Evolutionary conservation across 2,113 vertebrate species (phyloP).

Genomic region (Gobiocypris rarus): DNA sequence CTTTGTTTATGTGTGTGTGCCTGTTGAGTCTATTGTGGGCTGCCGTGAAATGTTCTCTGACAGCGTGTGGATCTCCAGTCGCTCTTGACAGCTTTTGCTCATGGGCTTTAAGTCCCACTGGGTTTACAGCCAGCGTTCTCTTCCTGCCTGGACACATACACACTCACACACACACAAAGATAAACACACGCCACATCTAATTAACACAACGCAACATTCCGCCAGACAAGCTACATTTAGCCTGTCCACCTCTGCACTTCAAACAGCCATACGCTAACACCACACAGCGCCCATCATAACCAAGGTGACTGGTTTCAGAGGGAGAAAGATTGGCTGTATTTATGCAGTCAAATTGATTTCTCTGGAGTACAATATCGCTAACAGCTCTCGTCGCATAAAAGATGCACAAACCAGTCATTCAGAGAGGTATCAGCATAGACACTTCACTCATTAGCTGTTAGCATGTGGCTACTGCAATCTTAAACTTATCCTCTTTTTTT

Average conservation of each 20-base stretch:
- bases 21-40: constrained; percentile 39
- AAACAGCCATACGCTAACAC: constrained; percentile 30
- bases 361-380: not conserved
- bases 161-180: constrained; percentile 30
- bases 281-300: constrained; percentile 41
- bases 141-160: constrained; percentile 17
- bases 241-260: constrained; percentile 35
- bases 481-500: not conserved
- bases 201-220: constrained; percentile 65
- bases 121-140: not conserved
- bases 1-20: constrained; percentile 28
- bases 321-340: not conserved
- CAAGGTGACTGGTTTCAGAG: constrained; percentile 49
- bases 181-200: constrained; percentile 57
- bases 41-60: constrained; percentile 54
- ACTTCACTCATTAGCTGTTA: not conserved
- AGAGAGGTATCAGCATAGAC: not conserved
- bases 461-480: not conserved
- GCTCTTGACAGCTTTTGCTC: constrained; percentile 48
- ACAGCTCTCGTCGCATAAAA: not conserved
- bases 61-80: constrained; percentile 49
- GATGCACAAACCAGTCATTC: constrained; percentile 13
- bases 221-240: constrained; percentile 59
- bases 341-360: constrained; percentile 2
- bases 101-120: constrained; percentile 38